These are phyloP conservation scores for Petromus typicus DNA, from an alignment of 2,113 vertebrate species.

Conservation along the genomic window DNA sequence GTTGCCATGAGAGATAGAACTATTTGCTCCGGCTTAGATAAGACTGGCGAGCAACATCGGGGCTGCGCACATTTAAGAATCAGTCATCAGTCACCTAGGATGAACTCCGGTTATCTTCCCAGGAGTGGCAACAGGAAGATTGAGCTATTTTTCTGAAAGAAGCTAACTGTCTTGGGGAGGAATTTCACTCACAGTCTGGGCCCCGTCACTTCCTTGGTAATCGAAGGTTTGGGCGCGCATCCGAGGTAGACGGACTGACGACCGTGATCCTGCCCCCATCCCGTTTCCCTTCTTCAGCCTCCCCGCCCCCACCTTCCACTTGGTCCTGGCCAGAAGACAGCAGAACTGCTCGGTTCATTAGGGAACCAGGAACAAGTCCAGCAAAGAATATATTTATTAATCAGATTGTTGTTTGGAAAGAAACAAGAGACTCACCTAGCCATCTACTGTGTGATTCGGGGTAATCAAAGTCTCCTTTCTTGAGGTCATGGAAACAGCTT, in stretches of 20 bases:
- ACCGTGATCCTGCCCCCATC: background rate
- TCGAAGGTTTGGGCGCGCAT: background rate
- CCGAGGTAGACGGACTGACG: background rate
- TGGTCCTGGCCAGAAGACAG: background rate
- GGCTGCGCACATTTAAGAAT: background rate
- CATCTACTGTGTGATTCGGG: background rate
- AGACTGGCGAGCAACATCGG: background rate
- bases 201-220: background rate
- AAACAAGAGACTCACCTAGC: background rate
- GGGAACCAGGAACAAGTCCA: background rate
- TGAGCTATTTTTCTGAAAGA: slow-evolving; percentile 49
- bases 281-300: background rate
- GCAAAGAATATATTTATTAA: background rate
- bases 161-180: background rate
- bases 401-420: background rate
- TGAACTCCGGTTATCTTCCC: background rate
- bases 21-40: background rate
- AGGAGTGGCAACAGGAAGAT: background rate
- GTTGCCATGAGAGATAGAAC: background rate
- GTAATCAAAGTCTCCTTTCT: slow-evolving; percentile 19
- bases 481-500: background rate
- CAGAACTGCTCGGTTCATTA: background rate
- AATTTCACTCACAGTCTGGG: background rate
- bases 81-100: background rate
- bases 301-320: background rate